Base-by-base conservation (phyloP, 2,888 invertebrate species). In the Caenorhabditis sp. region DNA sequence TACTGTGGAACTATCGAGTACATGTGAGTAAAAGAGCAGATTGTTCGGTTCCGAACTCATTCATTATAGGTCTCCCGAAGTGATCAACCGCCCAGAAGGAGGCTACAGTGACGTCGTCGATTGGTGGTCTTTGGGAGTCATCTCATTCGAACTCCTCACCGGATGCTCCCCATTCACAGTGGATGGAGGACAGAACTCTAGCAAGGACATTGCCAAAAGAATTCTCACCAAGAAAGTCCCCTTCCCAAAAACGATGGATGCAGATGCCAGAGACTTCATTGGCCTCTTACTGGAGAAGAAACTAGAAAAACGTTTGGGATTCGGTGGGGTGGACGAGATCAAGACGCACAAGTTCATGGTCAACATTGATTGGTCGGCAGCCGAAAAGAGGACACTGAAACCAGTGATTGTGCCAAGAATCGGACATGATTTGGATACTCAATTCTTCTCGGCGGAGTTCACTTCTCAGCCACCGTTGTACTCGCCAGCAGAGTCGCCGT, bases 1-100 rank as follows among this genome's bases (percentile, higher is more conserved):
- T 98, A 97, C 94, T 98, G 98, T 93, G 98, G 98, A 56, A 98
- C 98, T 85, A 96, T 98, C 90, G 98, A 98, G 93, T 98, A 98
- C 93, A 98, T 98, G 98, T 86, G 35, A 79, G 82, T 64, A 6
- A 38, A 38, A 2, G 8, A 41, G 8, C 12, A 26, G 10, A 14
- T 26, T 2, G 16, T 38, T 5, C 22, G 10, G n/a, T n/a, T 8
- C 35, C 35, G 7, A 64, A 24, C 44, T 7, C 12, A 10, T 44
- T 26, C 3, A 14, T 66, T 80, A 14, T 75, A 86, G 87, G 88
- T 85, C 86, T 2, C 88, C 88, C 1, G 89, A 89, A 79, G 89
- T 89, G 6, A 85, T 89, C n/a, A 84, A 87, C 51, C 85, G 89
- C 8, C 89, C 88, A 2, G 87, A 87, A 61, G 89, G 86, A 6